Base-by-base conservation (phyloP, 2,797 vertebrate species). In the Tachyglossus aculeatus region DNA sequence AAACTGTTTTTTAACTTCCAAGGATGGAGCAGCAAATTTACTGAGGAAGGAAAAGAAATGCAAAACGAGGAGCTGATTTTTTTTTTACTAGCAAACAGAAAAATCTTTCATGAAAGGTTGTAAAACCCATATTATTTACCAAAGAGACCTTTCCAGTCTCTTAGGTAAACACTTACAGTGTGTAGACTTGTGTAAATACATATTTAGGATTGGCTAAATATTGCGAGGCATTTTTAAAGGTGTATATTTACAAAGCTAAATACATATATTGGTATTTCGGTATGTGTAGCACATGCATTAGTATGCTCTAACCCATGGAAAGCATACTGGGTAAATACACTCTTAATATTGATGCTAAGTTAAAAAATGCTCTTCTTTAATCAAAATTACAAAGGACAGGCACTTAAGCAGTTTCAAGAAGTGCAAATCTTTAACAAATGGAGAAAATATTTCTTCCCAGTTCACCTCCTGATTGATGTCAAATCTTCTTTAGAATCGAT, bases 211-310 rank as follows among this genome's bases (percentile, higher is more conserved):
- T 87, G 70, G 83, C 80, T 89, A 91, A 91, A 90, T 86, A 90
- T 73, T 89, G 84, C 0, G 43, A 89, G 65, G 57, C 86, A 73
- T 86, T 90, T 86, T 89, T 89, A 87, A 86, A 90, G 60, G 80
- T 72, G n/a, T n/a, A 44, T 90, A 87, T 92, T 92, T 90, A 83
- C 83, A 83, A 77, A 90, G 82, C 87, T 91, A 86, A 91, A 89
- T 91, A 83, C 87, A 89, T 86, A 76, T 83, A 75, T 57, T 85
- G 72, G 74, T 81, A 31, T 65, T 75, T 77, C 65, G 66, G 64
- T 82, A 37, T 67, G 70, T 84, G 71, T 81, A 71, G 56, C 55
- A 66, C 64, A 52, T 62, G 57, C 81, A 27, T 80, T 68, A 39
- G 21, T 67, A 24, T 65, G 19, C 24, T 56, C 51, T 81, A 53